Conservation (phyloP, 2,797 vertebrate genomes). For the Xiphorhynchus erythropygius region DNA sequence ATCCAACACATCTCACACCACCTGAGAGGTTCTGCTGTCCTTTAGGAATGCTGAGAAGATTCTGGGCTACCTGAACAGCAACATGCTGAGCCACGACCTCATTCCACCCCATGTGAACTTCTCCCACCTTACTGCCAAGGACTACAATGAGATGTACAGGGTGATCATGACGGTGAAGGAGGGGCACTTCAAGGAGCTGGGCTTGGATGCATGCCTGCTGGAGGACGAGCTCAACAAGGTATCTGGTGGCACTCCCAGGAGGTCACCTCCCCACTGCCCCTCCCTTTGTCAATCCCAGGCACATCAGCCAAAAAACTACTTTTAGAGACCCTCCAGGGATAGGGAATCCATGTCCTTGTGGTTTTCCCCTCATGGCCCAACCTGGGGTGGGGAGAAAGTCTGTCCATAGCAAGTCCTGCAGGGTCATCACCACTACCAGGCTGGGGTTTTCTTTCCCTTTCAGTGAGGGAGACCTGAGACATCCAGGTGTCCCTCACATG, state of each 20-base stretch:
- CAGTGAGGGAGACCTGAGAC: not conserved
- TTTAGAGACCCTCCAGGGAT: not conserved
- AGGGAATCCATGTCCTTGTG: not conserved
- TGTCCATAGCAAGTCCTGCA: not conserved
- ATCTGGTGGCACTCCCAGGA: not conserved
- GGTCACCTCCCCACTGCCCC: not conserved
- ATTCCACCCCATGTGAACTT: conserved; percentile 94
- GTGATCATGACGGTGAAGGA: conserved; percentile 92
- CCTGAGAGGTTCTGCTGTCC: not conserved
- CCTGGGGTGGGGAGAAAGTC: not conserved
- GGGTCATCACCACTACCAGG: not conserved
- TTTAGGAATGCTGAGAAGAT: conserved; percentile 92
- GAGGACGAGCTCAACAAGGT: conserved; percentile 95
- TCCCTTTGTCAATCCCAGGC: not conserved
- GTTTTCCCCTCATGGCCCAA: not conserved
- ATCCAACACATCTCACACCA: fast-evolving
- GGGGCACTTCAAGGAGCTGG: conserved; percentile 82
- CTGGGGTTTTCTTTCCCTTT: not conserved
- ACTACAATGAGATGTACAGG: conserved; percentile 90
- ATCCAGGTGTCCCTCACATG: not conserved
- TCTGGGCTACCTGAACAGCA: conserved; percentile 86
- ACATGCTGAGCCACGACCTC: conserved; percentile 88
- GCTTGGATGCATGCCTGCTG: conserved; percentile 87
- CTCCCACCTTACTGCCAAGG: conserved; percentile 86
- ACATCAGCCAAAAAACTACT: fast-evolving